Conservation (phyloP, 1,140 invertebrate genomes). For the Drosophila serrata region DNA sequence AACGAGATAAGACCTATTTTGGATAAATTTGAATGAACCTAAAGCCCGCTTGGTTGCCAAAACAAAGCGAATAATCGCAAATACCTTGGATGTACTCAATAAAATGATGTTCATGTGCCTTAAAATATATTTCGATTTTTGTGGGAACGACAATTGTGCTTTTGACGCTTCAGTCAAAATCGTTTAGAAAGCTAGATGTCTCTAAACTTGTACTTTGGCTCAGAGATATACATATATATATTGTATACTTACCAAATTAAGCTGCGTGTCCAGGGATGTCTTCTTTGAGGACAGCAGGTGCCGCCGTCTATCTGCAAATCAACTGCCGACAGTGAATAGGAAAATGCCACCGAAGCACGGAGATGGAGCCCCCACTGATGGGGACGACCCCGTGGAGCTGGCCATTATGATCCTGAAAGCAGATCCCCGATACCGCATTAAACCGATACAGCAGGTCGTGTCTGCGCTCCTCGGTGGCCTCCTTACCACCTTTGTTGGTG, state of each 20-base stretch:
- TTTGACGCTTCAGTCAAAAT: conserved; percentile 5
- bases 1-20: neutral
- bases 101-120: conserved; percentile 9
- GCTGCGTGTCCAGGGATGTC: conserved; percentile 27
- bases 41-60: neutral
- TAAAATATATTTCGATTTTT: neutral
- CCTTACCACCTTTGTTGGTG: conserved; percentile 95
- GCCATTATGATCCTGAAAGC: conserved; percentile 80
- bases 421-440: conserved; percentile 92
- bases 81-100: conserved; percentile 3
- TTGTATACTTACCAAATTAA: conserved; percentile 12
- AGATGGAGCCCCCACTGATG: neutral
- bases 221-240: neutral
- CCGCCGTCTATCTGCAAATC: conserved; percentile 1
- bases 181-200: neutral
- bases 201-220: neutral
- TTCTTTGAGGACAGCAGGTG: conserved; percentile 4
- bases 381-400: conserved; percentile 29
- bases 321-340: neutral
- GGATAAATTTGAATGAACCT: neutral
- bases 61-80: neutral
- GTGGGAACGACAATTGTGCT: neutral
- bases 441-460: conserved; percentile 94
- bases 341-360: conserved; percentile 34
- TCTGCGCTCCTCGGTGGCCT: conserved; percentile 95